Evolutionary conservation across 2,113 vertebrate species (phyloP), one percentile per base, ranked within the genome.

Genomic region (Larimichthys crocea): DNA sequence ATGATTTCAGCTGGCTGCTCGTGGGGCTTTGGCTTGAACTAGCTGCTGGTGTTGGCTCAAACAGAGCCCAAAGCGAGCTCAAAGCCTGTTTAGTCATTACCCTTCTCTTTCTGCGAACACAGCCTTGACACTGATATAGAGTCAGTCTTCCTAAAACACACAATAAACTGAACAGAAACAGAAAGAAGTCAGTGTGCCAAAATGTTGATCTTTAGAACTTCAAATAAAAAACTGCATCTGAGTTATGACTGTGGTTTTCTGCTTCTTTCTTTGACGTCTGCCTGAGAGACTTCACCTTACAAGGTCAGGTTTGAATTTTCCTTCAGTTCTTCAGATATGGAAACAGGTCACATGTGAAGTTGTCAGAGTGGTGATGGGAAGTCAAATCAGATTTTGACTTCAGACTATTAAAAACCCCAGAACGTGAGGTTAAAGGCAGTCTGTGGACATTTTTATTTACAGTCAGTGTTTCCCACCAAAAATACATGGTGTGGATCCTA

Each of bases 171-270:
- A 80, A 65, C 5, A 26, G 22, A 49, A 29, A 35, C 24, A 29
- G 22, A 42, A 4, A 24, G 29, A 22, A 73, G 26, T 46, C 55
- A 12, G 73, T 8, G 29, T 14, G 57, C 42, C 3, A 14, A 53
- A 72, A 53, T n/a, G 2, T 19, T 15, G 3, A 69, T 19, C 40
- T 63, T 49, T 40, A 42, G 24, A 70, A 64, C 49, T 16, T 57
- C 26, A 35, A 60, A 80, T 55, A 53, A 62, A n/a, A 57, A 62
- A 63, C 2, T 59, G 44, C 12, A 29, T 72, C 29, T 46, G 66
- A 49, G 19, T 68, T 50, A 12, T 52, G 53, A 79, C 24, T 12
- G 6, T 17, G 2, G 19, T 3, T 8, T 75, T 44, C n/a, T 0
- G 16, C 6, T 75, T 3, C 12, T 29, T 49, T 15, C 52, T 66